These are phyloP conservation scores for Pedicia rivosa DNA, from an alignment of 2,888 invertebrate genomes.

Conservation along the genomic window DNA sequence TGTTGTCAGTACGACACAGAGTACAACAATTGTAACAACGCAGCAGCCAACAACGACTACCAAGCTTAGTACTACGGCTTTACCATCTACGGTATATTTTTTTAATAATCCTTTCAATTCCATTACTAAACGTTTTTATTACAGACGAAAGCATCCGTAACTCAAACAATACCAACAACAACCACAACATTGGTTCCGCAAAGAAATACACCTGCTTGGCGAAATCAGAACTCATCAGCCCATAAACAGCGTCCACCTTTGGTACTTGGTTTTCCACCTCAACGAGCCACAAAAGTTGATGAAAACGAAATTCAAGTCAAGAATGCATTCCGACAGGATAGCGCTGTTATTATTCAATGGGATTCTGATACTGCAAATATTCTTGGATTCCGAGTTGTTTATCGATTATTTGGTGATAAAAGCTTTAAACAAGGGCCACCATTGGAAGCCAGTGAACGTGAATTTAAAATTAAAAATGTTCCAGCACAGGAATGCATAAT, in stretches of 20 bases:
- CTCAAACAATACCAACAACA: conserved; percentile 1
- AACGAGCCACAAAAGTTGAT: conserved; percentile 44
- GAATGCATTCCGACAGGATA: conserved; percentile 68
- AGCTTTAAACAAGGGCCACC: conserved; percentile 83
- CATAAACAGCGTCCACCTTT: conserved; percentile 45
- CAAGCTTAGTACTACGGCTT: conserved; percentile 11
- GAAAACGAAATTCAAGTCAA: conserved; percentile 71
- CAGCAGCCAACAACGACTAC: conserved; percentile 10
- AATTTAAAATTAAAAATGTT: conserved; percentile 86
- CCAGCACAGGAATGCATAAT: conserved; percentile 88
- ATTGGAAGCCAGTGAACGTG: conserved; percentile 73
- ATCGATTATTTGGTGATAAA: conserved; percentile 76
- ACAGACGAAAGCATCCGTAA: too few relatives aligned
- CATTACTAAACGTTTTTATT: not conserved
- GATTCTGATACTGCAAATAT: conserved; percentile 76
- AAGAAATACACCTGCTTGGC: conserved; percentile 31
- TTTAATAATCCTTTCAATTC: conserved; percentile 6
- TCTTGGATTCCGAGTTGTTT: conserved; percentile 78
- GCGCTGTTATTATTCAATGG: conserved; percentile 81
- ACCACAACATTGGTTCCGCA: not conserved
- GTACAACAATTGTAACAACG: conserved; percentile 13
- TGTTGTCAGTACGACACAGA: conserved; percentile 14
- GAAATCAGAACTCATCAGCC: conserved; percentile 14
- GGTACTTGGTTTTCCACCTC: conserved; percentile 52
- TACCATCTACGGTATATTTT: not conserved